phyloP scores from a whole-genome alignment of 1,140 invertebrate species.

The Cyphomyrmex costatus region DNA sequence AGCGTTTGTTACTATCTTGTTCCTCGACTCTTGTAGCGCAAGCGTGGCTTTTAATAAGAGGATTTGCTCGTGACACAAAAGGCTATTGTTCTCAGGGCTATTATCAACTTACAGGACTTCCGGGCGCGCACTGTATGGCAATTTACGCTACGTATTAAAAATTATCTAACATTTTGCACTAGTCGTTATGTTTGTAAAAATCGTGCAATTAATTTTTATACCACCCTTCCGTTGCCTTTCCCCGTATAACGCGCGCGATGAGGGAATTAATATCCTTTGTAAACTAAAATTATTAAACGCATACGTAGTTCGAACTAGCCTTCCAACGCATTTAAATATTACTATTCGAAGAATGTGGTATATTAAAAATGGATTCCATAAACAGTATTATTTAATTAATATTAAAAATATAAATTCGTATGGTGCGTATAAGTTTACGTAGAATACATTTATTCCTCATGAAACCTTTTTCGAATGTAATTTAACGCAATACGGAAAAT shows the following conservation, averaged over 20 bases:
- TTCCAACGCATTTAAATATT: neutral
- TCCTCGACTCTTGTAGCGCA: conserved; percentile 36
- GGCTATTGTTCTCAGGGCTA: conserved; percentile 51
- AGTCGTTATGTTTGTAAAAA: neutral
- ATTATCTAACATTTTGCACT: conserved; percentile 47
- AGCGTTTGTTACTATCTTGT: conserved; percentile 45
- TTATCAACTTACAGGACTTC: conserved; percentile 60
- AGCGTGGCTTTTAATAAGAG: conserved; percentile 64
- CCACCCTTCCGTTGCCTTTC: no score
- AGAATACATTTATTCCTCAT: neutral
- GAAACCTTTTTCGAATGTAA: neutral
- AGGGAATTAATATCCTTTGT: conserved; percentile 3
- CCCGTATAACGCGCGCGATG: neutral
- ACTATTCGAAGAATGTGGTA: neutral
- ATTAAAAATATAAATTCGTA: conserved; percentile 8
- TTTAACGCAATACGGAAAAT: conserved; percentile 11
- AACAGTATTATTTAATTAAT: conserved; percentile 14
- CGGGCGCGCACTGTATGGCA: conserved; percentile 11
- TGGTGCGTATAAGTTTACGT: neutral
- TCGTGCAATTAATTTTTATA: conserved; percentile 21
- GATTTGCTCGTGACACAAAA: conserved; percentile 58
- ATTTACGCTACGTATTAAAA: conserved; percentile 53
- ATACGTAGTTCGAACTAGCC: neutral
- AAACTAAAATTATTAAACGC: neutral
- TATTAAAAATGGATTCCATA: neutral